These are phyloP conservation scores for Luscinia luscinia DNA, from an alignment of 2,797 vertebrate genomes.

Conservation along the genomic window DNA sequence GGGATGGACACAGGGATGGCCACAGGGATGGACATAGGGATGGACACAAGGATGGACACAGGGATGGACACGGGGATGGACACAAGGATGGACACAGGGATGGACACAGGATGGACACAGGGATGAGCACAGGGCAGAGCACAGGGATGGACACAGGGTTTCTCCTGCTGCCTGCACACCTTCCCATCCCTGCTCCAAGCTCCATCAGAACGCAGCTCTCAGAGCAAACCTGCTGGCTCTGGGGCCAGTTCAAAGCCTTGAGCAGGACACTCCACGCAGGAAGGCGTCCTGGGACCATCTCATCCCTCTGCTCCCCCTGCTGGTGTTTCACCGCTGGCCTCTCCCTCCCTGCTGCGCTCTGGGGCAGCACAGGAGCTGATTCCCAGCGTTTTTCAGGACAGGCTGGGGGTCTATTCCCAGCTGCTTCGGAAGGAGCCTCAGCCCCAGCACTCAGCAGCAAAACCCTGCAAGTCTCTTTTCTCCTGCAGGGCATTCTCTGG, in stretches of 20 bases:
- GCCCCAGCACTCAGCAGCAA: neutral
- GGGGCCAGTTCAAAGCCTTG: fast-evolving
- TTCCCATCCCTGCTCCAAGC: neutral
- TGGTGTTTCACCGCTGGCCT: fast-evolving
- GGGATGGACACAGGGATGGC: too few relatives aligned
- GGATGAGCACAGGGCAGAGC: too few relatives aligned
- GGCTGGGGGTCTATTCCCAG: neutral
- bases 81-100: too few relatives aligned
- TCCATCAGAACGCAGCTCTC: neutral
- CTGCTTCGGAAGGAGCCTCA: neutral
- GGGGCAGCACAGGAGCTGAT: neutral
- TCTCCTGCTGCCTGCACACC: neutral
- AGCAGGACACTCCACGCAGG: neutral
- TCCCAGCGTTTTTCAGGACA: neutral
- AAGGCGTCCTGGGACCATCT: fast-evolving
- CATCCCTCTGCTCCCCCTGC: fast-evolving
- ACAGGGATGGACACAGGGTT: neutral
- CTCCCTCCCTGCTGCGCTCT: too few relatives aligned
- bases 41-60: too few relatives aligned
- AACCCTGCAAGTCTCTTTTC: neutral
- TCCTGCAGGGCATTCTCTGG: neutral
- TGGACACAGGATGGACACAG: too few relatives aligned
- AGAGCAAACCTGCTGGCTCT: neutral
- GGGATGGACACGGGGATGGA: too few relatives aligned
- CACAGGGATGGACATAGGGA: too few relatives aligned